Evolutionary conservation across 1,140 invertebrate genomes (phyloP).

Genomic region (Globodera ellingtonae): DNA sequence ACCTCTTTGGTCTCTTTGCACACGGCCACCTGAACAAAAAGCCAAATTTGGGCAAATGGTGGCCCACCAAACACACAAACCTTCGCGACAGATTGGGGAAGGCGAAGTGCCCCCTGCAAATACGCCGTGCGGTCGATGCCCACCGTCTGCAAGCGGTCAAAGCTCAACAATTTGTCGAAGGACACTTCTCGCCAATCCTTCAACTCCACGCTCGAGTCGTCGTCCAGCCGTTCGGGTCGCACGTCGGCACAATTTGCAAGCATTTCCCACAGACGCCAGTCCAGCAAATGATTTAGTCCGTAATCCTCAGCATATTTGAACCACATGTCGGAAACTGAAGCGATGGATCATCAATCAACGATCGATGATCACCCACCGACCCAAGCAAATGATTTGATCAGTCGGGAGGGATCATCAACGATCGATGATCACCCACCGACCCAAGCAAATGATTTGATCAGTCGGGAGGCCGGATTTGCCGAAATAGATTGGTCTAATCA

Average conservation of each 20-base stretch:
- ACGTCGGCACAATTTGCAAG: not conserved
- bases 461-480: too few species aligned
- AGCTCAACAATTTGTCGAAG: not conserved
- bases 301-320: not conserved
- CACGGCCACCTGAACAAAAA: not conserved
- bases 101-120: not conserved
- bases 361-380: too few species aligned
- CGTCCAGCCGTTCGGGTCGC: not conserved
- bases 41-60: not conserved
- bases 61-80: not conserved
- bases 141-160: conserved; percentile 2
- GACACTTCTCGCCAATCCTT: conserved; percentile 4
- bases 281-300: not conserved
- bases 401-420: too few species aligned
- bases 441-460: too few species aligned
- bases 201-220: conserved; percentile 8
- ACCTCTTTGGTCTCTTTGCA: not conserved
- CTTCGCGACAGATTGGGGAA: not conserved
- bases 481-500: not conserved
- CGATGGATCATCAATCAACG: too few species aligned
- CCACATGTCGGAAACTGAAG: not conserved
- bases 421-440: too few species aligned
- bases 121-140: not conserved
- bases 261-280: not conserved
- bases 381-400: too few species aligned